Base-by-base conservation (phyloP, 2,888 invertebrate species). In the Deroplatys truncata region DNA sequence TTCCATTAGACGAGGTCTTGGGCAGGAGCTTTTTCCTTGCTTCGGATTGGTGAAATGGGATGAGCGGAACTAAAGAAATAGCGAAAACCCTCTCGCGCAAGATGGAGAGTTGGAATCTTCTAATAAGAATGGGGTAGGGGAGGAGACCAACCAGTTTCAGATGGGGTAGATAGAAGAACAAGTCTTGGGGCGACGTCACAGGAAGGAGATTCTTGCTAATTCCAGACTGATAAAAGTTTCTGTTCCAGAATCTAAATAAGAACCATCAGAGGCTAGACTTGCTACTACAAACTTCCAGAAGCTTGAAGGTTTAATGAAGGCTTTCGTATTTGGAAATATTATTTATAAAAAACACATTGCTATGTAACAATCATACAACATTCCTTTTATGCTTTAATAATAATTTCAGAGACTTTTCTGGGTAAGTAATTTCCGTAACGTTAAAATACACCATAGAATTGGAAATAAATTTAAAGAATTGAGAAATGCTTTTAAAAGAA, bases 1-100 rank as follows among this genome's bases (percentile, higher is more conserved):
- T 87, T 87, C 87, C 87, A 87, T 87, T 87, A 87, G 83, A 83
- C 35, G 28, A 31, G 43, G n/a, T 72, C 56, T 72, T 72, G 56
- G 56, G 56, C 56, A 72, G 56, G 56, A 72, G 56, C 56, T 72
- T 72, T 72, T 72, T 72, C 56, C 56, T 72, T 72, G 56, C 56
- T 72, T 35, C 25, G 83, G 87, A 87, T 87, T 87, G 87, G 87
- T 83, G 86, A 86, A 82, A 35, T 25, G 35, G 29, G 49, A 49
- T 28, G 85, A 49, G 28, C n/a, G 83, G 35, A 82, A 56, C 82
- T 87, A 35, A 87, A 83, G 43, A 87, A 87, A 35, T 35, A 82
- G 87, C 82, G 87, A 87, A 87, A 87, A 72, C 56, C 56, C 56
- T 72, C 56, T 72, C 25, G 56, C 56, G 25, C 20, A 20, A 72